Conservation (phyloP, 2,888 invertebrate genomes). For the Unio delphinus region DNA sequence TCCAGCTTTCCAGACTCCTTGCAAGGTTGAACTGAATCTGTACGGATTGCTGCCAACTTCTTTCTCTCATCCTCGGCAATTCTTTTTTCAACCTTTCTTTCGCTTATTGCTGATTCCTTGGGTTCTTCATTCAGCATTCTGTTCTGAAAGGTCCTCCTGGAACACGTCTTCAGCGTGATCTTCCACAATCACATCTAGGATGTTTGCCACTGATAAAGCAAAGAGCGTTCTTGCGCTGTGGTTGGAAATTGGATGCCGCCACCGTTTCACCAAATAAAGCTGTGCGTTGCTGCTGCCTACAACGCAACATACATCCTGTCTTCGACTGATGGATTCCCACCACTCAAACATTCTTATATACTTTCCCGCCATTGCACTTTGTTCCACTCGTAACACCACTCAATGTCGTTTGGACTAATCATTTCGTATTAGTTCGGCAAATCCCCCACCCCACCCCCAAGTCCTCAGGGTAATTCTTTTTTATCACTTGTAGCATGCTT, state of each 20-base stretch:
- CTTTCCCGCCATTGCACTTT: background rate
- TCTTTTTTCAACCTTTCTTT: too few species aligned
- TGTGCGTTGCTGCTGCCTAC: slow-evolving; percentile 1
- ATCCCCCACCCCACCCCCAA: background rate
- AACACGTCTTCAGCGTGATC: too few species aligned
- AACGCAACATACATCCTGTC: too few species aligned
- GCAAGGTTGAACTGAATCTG: slow-evolving; percentile 5
- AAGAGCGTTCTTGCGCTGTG: background rate
- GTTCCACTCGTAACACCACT: background rate
- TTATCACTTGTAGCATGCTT: background rate
- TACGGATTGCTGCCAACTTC: slow-evolving; percentile 1
- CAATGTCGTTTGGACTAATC: background rate
- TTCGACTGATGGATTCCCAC: background rate
- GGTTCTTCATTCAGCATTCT: too few species aligned
- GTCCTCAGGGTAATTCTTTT: background rate
- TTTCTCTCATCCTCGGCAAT: too few species aligned
- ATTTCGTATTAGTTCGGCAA: background rate
- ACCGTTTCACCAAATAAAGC: background rate
- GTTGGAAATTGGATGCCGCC: background rate
- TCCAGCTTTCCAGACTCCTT: slow-evolving; percentile 7
- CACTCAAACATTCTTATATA: background rate
- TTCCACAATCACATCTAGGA: too few species aligned
- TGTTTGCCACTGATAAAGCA: background rate
- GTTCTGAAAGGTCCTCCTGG: too few species aligned
- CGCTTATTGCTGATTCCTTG: too few species aligned